Evolutionary conservation across 37 sponge, comb jelly and placozoan genomes (phyloP).

Genomic region (Oopsacas minuta): DNA sequence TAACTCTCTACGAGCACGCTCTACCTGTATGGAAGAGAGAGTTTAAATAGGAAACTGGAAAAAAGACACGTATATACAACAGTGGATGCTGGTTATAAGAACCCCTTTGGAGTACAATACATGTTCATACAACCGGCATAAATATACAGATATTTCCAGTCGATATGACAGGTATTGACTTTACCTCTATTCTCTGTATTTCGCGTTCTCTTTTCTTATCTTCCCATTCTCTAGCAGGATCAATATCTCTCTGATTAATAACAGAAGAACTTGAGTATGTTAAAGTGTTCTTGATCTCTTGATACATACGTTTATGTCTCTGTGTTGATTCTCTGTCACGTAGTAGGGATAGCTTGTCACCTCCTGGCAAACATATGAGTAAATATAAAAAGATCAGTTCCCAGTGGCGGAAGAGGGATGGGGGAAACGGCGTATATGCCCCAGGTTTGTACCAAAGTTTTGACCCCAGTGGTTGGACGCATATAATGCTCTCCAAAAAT

Average conservation of each 20-base stretch:
- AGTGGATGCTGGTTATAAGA: background rate
- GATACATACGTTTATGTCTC: background rate
- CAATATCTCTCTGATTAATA: background rate
- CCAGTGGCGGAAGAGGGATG: no score
- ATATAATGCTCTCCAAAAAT: no score
- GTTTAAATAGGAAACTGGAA: background rate
- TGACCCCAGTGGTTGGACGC: no score
- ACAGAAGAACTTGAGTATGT: background rate
- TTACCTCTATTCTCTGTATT: conserved; percentile 11
- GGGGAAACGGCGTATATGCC: no score
- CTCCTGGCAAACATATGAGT: no score
- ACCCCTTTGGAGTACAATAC: background rate
- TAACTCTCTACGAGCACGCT: background rate
- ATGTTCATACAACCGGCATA: background rate
- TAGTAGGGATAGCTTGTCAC: background rate
- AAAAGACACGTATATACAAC: background rate
- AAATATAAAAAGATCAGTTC: no score
- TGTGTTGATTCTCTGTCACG: conserved; percentile 1
- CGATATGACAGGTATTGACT: no score
- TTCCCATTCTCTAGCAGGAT: background rate
- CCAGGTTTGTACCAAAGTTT: no score
- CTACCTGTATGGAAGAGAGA: background rate
- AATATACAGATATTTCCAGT: no score
- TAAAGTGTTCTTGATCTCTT: background rate
- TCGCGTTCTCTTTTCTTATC: conserved; percentile 1